phyloP scores from a whole-genome alignment of 2,888 invertebrate genomes.

The Zhengitettix transpicula region DNA sequence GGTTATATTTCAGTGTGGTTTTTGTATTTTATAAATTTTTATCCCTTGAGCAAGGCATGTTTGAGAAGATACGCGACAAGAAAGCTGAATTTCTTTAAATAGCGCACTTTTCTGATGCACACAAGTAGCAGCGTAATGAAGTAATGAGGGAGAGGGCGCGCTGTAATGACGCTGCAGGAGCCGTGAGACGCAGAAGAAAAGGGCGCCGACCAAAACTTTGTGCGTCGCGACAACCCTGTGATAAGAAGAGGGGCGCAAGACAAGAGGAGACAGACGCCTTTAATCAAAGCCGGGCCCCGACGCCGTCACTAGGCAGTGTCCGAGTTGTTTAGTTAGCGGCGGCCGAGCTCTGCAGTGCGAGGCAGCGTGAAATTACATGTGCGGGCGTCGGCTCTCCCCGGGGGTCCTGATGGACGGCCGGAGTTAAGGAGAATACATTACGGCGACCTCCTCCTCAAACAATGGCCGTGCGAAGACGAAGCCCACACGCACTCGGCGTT shows the following conservation, averaged over 20 bases:
- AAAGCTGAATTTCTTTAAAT: too few species aligned
- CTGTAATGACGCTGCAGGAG: background rate
- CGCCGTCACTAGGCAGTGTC: background rate
- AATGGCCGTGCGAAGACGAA: slow-evolving; percentile 24
- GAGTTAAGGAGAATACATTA: slow-evolving; percentile 13
- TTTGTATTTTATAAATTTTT: too few species aligned
- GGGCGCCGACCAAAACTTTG: too few species aligned
- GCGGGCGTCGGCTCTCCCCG: slow-evolving; percentile 7
- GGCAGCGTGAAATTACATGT: slow-evolving; percentile 38
- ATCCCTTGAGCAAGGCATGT: too few species aligned
- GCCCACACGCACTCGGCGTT: background rate
- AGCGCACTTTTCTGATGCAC: too few species aligned
- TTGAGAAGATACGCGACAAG: too few species aligned
- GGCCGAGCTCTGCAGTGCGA: slow-evolving; percentile 22
- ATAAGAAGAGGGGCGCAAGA: background rate
- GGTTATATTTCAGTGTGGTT: too few species aligned
- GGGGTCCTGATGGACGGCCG: slow-evolving; percentile 15
- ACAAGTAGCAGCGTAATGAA: too few species aligned
- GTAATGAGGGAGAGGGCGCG: background rate
- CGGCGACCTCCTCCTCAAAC: slow-evolving; percentile 17
- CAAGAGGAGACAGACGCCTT: slow-evolving; percentile 1
- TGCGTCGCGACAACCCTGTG: background rate
- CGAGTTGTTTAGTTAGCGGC: slow-evolving; percentile 1
- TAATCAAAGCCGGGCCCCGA: background rate
- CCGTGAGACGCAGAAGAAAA: background rate